These are phyloP conservation scores for Aporophyla nigra DNA, from an alignment of 2,888 invertebrate species.

Conservation along the genomic window DNA sequence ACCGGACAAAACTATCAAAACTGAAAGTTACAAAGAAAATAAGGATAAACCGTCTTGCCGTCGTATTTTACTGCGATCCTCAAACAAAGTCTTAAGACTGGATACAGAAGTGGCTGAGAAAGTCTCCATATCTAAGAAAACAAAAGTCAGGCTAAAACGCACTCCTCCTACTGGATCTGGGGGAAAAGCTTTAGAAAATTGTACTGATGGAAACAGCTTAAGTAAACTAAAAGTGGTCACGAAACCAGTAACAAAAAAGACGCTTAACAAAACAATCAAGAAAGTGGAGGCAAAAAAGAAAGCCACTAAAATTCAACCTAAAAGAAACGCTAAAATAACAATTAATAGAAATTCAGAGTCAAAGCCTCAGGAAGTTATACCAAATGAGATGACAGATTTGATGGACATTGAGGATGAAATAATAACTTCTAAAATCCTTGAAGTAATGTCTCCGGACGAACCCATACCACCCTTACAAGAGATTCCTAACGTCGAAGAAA, in stretches of 20 bases:
- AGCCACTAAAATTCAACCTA: constrained; percentile 50
- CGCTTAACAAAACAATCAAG: constrained; percentile 38
- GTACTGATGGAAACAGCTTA: constrained; percentile 15
- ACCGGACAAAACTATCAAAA: constrained; percentile 48
- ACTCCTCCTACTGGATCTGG: constrained; percentile 9
- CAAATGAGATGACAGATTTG: constrained; percentile 25
- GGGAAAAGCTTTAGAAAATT: constrained; percentile 16
- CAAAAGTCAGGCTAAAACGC: constrained; percentile 55
- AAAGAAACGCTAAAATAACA: constrained; percentile 31
- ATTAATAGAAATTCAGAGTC: constrained; percentile 2
- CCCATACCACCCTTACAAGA: constrained; percentile 30
- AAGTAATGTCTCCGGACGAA: constrained; percentile 34
- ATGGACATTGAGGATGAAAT: constrained; percentile 74
- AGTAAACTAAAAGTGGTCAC: constrained; percentile 26
- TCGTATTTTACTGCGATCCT: constrained; percentile 76
- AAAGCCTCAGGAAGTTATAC: constrained; percentile 3
- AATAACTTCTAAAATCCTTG: constrained; percentile 70
- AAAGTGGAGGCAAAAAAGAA: constrained; percentile 42
- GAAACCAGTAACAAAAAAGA: constrained; percentile 43
- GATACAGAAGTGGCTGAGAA: constrained; percentile 21
- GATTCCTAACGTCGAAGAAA: constrained; percentile 47
- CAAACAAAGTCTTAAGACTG: constrained; percentile 69
- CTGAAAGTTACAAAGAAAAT: constrained; percentile 73
- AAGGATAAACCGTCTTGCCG: constrained; percentile 63
- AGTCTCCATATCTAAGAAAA: constrained; percentile 49